A percentile compares a stretch with the other conserved stretches of the same genome.
These are phyloP conservation scores for Chymomyza amoena DNA, from an alignment of 2,888 invertebrate genomes.

Conservation along the genomic window DNA sequence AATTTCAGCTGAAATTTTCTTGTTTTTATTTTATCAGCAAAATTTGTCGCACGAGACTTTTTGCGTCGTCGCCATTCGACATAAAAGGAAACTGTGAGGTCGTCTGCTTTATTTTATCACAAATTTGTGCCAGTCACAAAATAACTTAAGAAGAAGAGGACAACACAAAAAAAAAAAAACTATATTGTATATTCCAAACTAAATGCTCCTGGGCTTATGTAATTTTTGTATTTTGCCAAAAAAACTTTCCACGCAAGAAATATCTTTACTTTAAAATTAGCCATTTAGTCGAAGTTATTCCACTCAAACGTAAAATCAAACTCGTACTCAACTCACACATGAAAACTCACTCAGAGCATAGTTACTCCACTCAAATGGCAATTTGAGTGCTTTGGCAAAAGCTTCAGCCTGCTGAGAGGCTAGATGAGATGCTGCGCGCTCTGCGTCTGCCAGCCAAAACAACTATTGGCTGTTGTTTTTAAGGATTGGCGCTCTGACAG, in stretches of 20 bases:
- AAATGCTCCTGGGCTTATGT: constrained; percentile 25
- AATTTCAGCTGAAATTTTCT: constrained; percentile 21
- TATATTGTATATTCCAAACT: neutral
- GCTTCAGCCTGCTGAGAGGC: constrained; percentile 26
- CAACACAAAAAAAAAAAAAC: too few relatives aligned
- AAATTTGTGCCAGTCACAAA: constrained; percentile 56
- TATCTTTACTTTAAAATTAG: too few relatives aligned
- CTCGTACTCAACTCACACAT: constrained; percentile 11
- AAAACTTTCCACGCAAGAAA: neutral
- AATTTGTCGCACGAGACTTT: constrained; percentile 63
- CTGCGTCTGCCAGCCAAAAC: constrained; percentile 9
- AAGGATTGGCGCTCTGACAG: constrained; percentile 57
- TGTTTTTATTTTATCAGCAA: constrained; percentile 44
- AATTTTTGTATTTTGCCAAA: constrained; percentile 26
- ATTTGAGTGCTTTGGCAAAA: neutral
- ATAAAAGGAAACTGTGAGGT: constrained; percentile 70
- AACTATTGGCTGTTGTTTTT: constrained; percentile 52
- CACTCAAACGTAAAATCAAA: constrained; percentile 10
- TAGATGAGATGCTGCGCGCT: constrained; percentile 61
- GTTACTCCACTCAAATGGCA: neutral
- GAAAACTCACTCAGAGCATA: constrained; percentile 30
- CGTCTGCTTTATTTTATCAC: constrained; percentile 61
- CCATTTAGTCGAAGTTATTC: neutral
- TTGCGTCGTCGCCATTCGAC: constrained; percentile 56
- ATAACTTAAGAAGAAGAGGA: constrained; percentile 1